Percentiles rank a stretch among this genome's conserved stretches.
phyloP scores from a whole-genome alignment of 2,888 invertebrate genomes.

The Altica lythri region DNA sequence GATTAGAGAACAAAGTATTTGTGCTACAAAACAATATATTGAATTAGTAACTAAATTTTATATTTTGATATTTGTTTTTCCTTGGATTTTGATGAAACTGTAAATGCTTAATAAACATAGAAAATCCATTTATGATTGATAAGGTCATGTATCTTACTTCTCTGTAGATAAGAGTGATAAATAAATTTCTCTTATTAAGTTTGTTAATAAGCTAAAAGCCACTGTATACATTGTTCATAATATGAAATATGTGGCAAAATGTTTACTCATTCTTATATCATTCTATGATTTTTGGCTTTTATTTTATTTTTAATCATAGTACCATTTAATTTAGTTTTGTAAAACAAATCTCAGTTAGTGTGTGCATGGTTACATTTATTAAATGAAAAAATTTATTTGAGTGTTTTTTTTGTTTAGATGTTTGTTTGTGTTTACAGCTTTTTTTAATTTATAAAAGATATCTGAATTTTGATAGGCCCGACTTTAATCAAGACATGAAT shows the following conservation, averaged over 20 bases:
- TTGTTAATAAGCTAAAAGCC: conserved; percentile 14
- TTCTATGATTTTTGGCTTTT: not conserved
- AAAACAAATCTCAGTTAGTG: too few relatives aligned
- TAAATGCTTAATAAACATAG: too few relatives aligned
- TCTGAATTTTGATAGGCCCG: conserved; percentile 44
- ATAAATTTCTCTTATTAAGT: conserved; percentile 21
- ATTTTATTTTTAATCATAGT: not conserved
- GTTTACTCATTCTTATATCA: conserved; percentile 18
- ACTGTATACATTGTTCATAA: conserved; percentile 27
- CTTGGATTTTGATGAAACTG: too few relatives aligned
- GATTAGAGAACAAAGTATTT: too few relatives aligned
- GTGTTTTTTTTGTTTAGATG: conserved; percentile 18
- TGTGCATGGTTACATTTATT: too few relatives aligned
- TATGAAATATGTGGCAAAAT: conserved; percentile 27
- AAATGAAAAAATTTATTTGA: conserved; percentile 16
- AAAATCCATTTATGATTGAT: conserved; percentile 16
- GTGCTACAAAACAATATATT: too few relatives aligned
- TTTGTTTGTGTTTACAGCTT: conserved; percentile 33
- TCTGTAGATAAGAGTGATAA: conserved; percentile 26
- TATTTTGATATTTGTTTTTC: too few relatives aligned
- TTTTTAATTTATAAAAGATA: conserved; percentile 32
- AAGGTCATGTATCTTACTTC: conserved; percentile 11
- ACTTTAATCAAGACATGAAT: conserved; percentile 57
- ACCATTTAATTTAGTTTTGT: too few relatives aligned
- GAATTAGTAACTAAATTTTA: too few relatives aligned